Conservation (phyloP, 92 coral and sea anemone genomes). For the Porites cylindrica region DNA sequence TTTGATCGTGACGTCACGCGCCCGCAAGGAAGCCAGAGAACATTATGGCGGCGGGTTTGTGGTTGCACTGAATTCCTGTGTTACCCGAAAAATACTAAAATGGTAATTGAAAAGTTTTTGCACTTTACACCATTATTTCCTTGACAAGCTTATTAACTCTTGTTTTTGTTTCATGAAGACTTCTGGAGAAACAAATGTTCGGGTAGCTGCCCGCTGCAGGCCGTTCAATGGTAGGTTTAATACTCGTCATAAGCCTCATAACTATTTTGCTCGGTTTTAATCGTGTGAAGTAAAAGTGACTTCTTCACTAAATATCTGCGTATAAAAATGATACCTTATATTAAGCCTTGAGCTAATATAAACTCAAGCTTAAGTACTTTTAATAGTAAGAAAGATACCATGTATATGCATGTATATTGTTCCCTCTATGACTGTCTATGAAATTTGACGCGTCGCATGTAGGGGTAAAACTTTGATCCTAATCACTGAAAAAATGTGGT, state of each 20-base stretch:
- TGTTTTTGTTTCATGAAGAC: constrained; percentile 74
- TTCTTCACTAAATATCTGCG: too few relatives aligned
- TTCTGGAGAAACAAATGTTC: constrained; percentile 77
- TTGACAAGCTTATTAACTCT: constrained; percentile 15
- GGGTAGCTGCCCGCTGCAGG: constrained; percentile 97
- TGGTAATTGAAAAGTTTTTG: constrained; percentile 60
- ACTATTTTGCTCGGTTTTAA: neutral
- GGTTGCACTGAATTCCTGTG: constrained; percentile 72
- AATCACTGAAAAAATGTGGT: too few relatives aligned
- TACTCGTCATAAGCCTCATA: neutral
- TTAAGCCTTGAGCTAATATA: too few relatives aligned
- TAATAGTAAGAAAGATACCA: too few relatives aligned
- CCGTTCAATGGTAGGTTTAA: constrained; percentile 90
- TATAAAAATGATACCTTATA: too few relatives aligned
- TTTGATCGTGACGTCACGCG: constrained; percentile 88
- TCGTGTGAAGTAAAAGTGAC: too few relatives aligned
- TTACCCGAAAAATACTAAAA: constrained; percentile 81
- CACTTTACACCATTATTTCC: neutral
- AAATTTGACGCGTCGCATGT: too few relatives aligned
- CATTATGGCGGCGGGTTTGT: constrained; percentile 55
- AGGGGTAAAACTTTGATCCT: too few relatives aligned
- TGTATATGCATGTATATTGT: too few relatives aligned
- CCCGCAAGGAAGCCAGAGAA: constrained; percentile 36
- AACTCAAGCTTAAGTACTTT: too few relatives aligned
- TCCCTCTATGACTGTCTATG: too few relatives aligned